Conservation (phyloP, 2,888 invertebrate genomes). For the Heliconius hortense region DNA sequence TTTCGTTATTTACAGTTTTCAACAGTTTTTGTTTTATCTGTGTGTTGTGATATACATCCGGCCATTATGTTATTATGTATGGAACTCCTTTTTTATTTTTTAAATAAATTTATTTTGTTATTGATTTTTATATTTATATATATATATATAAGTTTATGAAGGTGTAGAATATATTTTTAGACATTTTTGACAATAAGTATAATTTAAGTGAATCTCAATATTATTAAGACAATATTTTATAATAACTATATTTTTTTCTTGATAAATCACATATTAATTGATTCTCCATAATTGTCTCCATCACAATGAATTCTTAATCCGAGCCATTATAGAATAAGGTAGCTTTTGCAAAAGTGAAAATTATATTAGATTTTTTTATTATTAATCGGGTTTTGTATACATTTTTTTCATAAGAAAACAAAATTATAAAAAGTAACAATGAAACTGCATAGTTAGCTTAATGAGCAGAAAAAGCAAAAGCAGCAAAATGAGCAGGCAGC, state of each 20-base stretch:
- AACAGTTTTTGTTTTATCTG: constrained; percentile 23
- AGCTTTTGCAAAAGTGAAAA: constrained; percentile 9
- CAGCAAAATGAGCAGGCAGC: too few relatives aligned
- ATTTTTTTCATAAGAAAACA: not conserved
- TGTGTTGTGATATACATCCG: constrained; percentile 41
- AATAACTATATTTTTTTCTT: constrained; percentile 10
- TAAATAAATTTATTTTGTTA: constrained; percentile 36
- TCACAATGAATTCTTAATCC: constrained; percentile 61
- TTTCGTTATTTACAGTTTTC: constrained; percentile 27
- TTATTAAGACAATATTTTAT: constrained; percentile 25
- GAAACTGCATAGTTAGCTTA: too few relatives aligned
- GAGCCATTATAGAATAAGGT: constrained; percentile 62
- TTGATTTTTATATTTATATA: constrained; percentile 22
- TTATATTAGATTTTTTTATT: not conserved
- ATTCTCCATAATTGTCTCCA: constrained; percentile 34
- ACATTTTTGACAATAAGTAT: constrained; percentile 60
- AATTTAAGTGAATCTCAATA: constrained; percentile 40
- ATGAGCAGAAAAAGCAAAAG: too few relatives aligned
- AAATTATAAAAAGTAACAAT: not conserved
- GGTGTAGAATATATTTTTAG: constrained; percentile 26
- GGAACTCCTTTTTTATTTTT: constrained; percentile 44
- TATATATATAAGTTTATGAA: not conserved
- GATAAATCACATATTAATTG: constrained; percentile 23
- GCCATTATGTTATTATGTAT: constrained; percentile 34
- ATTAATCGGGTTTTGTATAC: not conserved